A percentile compares a stretch with the other conserved stretches of the same genome.
Conservation (phyloP, 2,113 vertebrate species). For the Ceyx melanurus region DNA sequence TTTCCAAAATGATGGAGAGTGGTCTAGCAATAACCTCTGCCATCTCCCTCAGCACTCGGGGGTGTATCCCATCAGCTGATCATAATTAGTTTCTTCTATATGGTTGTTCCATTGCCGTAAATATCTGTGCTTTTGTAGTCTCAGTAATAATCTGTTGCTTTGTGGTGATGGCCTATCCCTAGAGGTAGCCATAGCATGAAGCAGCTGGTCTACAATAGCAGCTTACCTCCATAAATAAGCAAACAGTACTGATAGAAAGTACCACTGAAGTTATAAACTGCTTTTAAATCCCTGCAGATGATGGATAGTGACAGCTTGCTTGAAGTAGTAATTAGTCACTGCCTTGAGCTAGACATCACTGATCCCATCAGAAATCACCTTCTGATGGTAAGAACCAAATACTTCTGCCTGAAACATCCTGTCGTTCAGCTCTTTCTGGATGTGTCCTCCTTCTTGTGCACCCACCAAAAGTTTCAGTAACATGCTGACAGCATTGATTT, state of each 20-base stretch:
- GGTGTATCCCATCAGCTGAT: background rate
- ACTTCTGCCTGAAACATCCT: background rate
- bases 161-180: background rate
- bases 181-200: background rate
- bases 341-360: background rate
- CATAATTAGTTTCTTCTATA: rapidly evolving
- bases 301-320: background rate
- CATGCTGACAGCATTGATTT: background rate
- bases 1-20: too few species aligned
- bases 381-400: background rate
- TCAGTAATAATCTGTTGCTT: background rate
- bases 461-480: background rate
- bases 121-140: background rate
- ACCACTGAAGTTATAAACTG: background rate
- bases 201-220: background rate
- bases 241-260: background rate
- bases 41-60: too few species aligned
- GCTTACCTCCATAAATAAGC: background rate
- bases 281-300: rapidly evolving
- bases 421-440: background rate
- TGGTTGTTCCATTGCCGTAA: background rate
- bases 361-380: background rate
- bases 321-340: background rate
- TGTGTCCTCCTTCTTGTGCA: background rate
- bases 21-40: too few species aligned